Base-by-base conservation (phyloP, 2,113 vertebrate genomes). In the Proterorhinus semilunaris region DNA sequence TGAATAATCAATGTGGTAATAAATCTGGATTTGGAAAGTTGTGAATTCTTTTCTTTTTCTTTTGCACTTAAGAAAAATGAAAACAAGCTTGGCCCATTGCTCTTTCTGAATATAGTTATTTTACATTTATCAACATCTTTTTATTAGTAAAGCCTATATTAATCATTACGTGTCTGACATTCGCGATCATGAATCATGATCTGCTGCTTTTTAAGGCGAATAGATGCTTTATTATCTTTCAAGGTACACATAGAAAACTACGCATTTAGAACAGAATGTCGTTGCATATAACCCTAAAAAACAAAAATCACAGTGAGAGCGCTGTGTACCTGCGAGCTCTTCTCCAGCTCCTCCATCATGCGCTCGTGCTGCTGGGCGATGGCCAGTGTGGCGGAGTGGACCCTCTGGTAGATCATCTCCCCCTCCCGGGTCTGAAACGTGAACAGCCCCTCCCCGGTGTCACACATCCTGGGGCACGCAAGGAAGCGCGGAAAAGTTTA, bases 351-450 rank as follows among this genome's bases (percentile, higher is more conserved):
- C 89, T 96, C 92, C 95, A 99, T 95, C 90, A 98, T 90, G 88
- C 96, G 94, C 90, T 99, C 96, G 59, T 99, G 98, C 77, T 99
- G 98, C 79, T 98, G 96, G 80, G 98, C 98, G 81, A 99, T 99
- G 76, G 96, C 96, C 91, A 99, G 89, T 5, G 98, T 99, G 76
- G 98, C 97, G 64, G 98, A 96, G 90, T 99, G 98, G 71, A 99
- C 98, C 84, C 97, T 95, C 93, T 99, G 97, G 92, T 99, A 99
- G 89, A 99, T 98, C 95, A 98, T 95, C 92, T 99, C 98, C 68
- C 98, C 98, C 94, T 99, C 97, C 83, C 95, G 92, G 47, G 98
- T 99, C 89, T 99, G 97, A 91, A 99, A 99, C 75, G 98, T 99
- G 94, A 99, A 99, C 69, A 99, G 91, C 80, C 98, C 97, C 93